Conservation (phyloP, 2,797 vertebrate species). For the Dicrostonyx torquatus region DNA sequence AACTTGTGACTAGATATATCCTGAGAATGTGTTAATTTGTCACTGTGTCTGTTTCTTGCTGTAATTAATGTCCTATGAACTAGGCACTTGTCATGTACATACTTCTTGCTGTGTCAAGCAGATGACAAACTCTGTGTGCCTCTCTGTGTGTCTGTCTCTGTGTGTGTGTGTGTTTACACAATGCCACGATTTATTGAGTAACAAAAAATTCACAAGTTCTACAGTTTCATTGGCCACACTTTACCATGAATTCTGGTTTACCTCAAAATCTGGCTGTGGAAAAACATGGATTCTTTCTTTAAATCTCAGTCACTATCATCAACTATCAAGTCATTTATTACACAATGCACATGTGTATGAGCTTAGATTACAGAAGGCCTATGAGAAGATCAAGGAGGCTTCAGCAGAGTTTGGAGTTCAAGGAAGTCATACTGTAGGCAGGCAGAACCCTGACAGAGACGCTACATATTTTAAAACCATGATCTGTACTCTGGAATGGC, state of each 20-base stretch:
- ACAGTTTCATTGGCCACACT: not conserved
- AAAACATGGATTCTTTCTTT: not conserved
- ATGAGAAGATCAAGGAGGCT: not conserved
- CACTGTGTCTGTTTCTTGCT: slow-evolving; percentile 58
- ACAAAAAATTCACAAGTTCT: not conserved
- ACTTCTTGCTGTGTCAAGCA: not conserved
- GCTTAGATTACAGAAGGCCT: not conserved
- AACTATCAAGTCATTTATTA: not conserved
- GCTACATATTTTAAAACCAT: not conserved
- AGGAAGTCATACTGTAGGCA: not conserved
- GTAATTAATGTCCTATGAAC: slow-evolving; percentile 32
- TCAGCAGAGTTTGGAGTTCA: not conserved
- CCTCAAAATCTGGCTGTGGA: not conserved
- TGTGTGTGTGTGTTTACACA: not conserved
- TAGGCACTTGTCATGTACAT: slow-evolving; percentile 17
- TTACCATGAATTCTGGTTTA: not conserved
- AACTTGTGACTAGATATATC: slow-evolving; percentile 56
- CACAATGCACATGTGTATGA: not conserved
- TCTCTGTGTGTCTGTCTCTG: not conserved
- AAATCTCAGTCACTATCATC: not conserved
- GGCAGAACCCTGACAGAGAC: not conserved
- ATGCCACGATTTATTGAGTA: not conserved
- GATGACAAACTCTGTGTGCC: not conserved
- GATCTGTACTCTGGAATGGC: not conserved
- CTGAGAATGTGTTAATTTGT: slow-evolving; percentile 55